These are phyloP conservation scores for Aplidium turbinatum DNA, from an alignment of 23 tunicate genomes.

Conservation along the genomic window DNA sequence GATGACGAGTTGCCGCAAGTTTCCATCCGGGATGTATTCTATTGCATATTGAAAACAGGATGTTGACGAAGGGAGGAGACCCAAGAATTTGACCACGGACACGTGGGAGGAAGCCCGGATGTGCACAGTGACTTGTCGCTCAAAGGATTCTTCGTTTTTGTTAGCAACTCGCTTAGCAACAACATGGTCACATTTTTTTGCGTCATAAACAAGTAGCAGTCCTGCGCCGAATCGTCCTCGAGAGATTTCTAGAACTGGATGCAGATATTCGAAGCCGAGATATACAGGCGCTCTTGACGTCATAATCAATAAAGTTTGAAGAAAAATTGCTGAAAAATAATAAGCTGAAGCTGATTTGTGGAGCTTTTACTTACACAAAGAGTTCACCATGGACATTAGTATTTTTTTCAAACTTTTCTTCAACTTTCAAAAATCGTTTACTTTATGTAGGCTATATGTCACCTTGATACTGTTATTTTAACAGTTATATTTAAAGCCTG, in stretches of 20 bases:
- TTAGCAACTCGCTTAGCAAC: conserved; percentile 44
- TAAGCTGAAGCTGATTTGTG: no score
- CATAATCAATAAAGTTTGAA: conserved; percentile 10
- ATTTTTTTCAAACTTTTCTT: no score
- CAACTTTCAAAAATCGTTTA: no score
- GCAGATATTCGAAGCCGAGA: conserved; percentile 12
- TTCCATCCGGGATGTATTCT: conserved; percentile 49
- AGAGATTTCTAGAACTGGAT: conserved; percentile 44
- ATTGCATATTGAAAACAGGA: conserved; percentile 48
- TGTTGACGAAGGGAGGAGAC: conserved; percentile 58
- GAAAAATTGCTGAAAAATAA: no score
- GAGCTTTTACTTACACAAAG: no score
- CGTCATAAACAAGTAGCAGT: conserved; percentile 40
- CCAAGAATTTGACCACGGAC: conserved; percentile 39
- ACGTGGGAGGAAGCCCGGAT: conserved; percentile 30
- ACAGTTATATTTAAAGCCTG: no score
- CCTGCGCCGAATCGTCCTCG: conserved; percentile 62
- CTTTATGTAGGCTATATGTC: no score
- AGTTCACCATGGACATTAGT: no score
- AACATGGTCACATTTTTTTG: conserved; percentile 13
- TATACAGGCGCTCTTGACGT: conserved; percentile 32
- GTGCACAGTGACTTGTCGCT: conserved; percentile 31
- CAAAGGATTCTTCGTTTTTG: conserved; percentile 28
- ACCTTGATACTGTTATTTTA: no score
- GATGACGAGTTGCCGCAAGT: conserved; percentile 45